Conservation (phyloP, 2,888 invertebrate genomes). For the Agonopterix arenella region DNA sequence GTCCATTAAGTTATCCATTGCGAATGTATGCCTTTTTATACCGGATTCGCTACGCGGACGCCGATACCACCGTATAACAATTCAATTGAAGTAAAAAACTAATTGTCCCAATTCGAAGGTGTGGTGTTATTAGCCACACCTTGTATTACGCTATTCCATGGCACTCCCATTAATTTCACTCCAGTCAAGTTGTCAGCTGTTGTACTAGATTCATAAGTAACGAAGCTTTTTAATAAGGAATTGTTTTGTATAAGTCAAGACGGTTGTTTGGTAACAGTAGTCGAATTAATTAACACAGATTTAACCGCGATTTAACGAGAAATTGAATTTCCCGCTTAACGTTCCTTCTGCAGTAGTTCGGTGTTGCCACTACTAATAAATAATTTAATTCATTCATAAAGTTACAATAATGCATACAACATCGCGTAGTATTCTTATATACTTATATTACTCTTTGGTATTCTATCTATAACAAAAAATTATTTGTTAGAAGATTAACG, state of each 20-base stretch:
- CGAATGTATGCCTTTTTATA: conserved; percentile 3
- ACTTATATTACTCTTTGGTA: too few species aligned
- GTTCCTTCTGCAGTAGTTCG: conserved; percentile 4
- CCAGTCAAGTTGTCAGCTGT: not conserved
- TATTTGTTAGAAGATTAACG: too few species aligned
- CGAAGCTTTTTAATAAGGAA: too few species aligned
- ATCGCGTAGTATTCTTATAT: too few species aligned
- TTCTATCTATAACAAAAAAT: too few species aligned
- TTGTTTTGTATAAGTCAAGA: too few species aligned
- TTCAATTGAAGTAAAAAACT: conserved; percentile 42
- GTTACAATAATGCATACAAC: too few species aligned
- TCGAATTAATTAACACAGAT: too few species aligned
- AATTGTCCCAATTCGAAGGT: conserved; percentile 49
- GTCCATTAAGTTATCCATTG: conserved; percentile 61
- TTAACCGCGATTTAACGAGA: not conserved
- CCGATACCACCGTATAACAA: conserved; percentile 31
- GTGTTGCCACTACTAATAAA: conserved; percentile 1
- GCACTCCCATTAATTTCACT: conserved; percentile 35
- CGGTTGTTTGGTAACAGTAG: too few species aligned
- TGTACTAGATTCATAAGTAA: too few species aligned
- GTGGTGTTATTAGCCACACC: conserved; percentile 52
- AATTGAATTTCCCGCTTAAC: conserved; percentile 19
- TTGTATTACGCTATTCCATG: conserved; percentile 43
- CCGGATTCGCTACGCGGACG: conserved; percentile 12
- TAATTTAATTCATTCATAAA: too few species aligned